Evolutionary conservation across 2,797 vertebrate species (phyloP).

Genomic region (Craterocephalus amniculus): DNA sequence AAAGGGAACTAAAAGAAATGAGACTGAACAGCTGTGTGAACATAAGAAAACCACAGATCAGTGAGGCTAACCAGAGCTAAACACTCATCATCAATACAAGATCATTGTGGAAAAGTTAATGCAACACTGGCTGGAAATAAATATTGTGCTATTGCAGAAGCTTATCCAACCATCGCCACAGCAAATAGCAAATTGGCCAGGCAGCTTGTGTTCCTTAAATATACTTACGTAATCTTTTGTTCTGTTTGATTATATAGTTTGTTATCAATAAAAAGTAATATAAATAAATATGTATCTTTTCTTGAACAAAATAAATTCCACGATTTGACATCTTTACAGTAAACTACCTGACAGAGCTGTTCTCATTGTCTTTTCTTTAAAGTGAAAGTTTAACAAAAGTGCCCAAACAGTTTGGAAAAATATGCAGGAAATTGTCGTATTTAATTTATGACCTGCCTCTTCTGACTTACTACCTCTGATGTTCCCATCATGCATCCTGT

Average conservation of each 20-base stretch:
- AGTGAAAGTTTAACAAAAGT: slow-evolving; percentile 21
- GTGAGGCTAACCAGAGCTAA: too few relatives aligned
- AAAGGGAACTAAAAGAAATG: too few relatives aligned
- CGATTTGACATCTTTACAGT: not conserved
- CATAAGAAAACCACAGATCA: too few relatives aligned
- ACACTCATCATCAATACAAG: too few relatives aligned
- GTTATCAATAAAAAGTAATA: not conserved
- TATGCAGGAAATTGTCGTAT: slow-evolving; percentile 46
- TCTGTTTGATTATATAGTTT: not conserved
- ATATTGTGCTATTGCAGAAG: too few relatives aligned
- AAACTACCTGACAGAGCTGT: slow-evolving; percentile 3
- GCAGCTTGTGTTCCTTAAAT: not conserved
- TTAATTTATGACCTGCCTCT: slow-evolving; percentile 58
- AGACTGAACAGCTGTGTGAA: too few relatives aligned
- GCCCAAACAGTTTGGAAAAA: slow-evolving; percentile 30
- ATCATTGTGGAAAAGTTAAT: too few relatives aligned
- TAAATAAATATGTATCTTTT: too few relatives aligned
- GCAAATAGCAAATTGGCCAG: too few relatives aligned
- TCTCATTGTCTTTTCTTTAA: slow-evolving; percentile 16
- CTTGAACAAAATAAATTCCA: too few relatives aligned
- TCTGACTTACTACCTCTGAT: slow-evolving; percentile 61
- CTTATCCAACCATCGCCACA: too few relatives aligned
- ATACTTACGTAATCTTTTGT: not conserved
- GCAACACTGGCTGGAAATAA: too few relatives aligned
- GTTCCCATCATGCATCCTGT: slow-evolving; percentile 49